Conservation (phyloP, 2,888 invertebrate species). For the Drosophila robusta region DNA sequence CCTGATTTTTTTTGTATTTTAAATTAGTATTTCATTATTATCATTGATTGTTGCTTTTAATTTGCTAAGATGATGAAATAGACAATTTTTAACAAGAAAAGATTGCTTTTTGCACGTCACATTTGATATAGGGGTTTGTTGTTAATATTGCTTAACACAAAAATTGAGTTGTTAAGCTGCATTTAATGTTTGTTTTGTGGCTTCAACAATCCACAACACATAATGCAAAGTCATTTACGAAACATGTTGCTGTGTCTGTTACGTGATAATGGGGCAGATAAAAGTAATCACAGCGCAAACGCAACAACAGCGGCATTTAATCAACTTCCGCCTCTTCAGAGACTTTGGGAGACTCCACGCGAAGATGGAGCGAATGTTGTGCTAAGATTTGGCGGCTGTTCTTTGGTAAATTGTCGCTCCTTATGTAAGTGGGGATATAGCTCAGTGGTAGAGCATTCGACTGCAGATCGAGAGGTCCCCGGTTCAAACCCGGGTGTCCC, state of each 20-base stretch:
- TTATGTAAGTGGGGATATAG: constrained; percentile 72
- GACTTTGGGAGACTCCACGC: constrained; percentile 22
- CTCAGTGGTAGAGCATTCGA: constrained; percentile 81
- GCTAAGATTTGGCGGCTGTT: constrained; percentile 24
- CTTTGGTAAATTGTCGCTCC: constrained; percentile 37
- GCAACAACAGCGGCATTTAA: constrained; percentile 34
- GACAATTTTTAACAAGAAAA: no score
- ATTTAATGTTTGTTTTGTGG: constrained; percentile 12
- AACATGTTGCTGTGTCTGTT: constrained; percentile 40
- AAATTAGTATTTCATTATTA: constrained; percentile 4
- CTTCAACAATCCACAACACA: constrained; percentile 25
- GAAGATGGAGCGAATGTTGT: not conserved
- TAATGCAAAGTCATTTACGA: constrained; percentile 40
- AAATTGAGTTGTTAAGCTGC: not conserved
- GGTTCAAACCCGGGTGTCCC: constrained; percentile 81
- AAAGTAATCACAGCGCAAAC: constrained; percentile 27
- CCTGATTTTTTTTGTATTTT: constrained; percentile 49
- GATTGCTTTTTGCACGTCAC: not conserved
- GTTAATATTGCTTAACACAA: constrained; percentile 10
- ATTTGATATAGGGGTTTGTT: constrained; percentile 2
- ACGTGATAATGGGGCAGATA: constrained; percentile 56
- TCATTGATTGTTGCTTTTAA: not conserved
- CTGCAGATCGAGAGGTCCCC: constrained; percentile 82
- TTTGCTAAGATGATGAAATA: not conserved
- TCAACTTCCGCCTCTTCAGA: constrained; percentile 59